phyloP scores from a whole-genome alignment of 2,888 invertebrate species.

The Teinopalpus imperialis region DNA sequence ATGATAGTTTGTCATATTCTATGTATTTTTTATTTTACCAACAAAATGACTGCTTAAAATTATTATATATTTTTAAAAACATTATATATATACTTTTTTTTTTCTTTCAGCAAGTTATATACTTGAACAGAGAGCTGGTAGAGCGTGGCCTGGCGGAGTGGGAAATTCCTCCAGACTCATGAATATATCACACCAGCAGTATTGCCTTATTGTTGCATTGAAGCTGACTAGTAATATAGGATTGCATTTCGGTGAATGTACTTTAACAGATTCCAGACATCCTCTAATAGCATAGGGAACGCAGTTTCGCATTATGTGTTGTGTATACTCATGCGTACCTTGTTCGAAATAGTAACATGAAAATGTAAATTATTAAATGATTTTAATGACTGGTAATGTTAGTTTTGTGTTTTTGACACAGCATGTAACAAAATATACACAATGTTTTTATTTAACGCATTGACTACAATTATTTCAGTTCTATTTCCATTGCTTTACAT shows the following conservation, averaged over 20 bases:
- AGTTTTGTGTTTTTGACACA: constrained; percentile 37
- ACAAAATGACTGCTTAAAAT: no score
- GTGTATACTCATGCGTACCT: constrained; percentile 42
- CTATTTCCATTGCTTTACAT: neutral
- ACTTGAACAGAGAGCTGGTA: constrained; percentile 93
- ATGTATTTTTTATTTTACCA: no score
- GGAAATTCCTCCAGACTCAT: constrained; percentile 78
- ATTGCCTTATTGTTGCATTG: constrained; percentile 35
- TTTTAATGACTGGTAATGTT: constrained; percentile 37
- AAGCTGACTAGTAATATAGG: constrained; percentile 61
- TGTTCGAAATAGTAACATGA: constrained; percentile 54
- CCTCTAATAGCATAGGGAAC: constrained; percentile 32
- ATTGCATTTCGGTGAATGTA: constrained; percentile 66
- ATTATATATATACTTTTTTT: no score
- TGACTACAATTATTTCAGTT: constrained; percentile 38
- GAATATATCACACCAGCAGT: constrained; percentile 40
- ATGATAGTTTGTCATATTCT: no score
- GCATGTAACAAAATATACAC: constrained; percentile 31
- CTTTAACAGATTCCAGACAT: constrained; percentile 33
- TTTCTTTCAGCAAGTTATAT: constrained; percentile 87
- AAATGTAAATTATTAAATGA: constrained; percentile 59
- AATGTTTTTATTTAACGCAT: constrained; percentile 34
- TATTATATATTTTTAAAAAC: no score
- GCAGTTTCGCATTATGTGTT: constrained; percentile 39
- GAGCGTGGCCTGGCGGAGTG: constrained; percentile 91